These are phyloP conservation scores for Eleutherodactylus coqui DNA, from an alignment of 2,797 vertebrate species.

Conservation along the genomic window DNA sequence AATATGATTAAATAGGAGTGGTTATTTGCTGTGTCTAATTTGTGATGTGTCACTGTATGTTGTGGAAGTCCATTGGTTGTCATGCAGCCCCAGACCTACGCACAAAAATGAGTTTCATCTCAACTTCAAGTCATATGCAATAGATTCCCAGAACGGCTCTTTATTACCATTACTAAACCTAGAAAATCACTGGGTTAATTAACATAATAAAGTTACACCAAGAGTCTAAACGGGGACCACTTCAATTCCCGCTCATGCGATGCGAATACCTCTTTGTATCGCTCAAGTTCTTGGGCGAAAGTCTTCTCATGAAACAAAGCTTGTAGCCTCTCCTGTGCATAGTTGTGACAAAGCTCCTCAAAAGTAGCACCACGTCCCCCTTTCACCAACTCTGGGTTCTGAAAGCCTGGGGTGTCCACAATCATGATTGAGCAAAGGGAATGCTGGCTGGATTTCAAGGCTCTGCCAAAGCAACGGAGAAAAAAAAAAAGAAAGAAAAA, in stretches of 20 bases:
- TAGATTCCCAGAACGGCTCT: not conserved
- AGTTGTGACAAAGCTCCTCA: conserved; percentile 97
- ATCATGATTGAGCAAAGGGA: conserved; percentile 92
- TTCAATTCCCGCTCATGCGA: not conserved
- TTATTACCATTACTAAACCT: too few relatives aligned
- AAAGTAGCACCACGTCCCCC: conserved; percentile 89
- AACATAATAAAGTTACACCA: too few relatives aligned
- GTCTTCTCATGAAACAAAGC: conserved; percentile 92
- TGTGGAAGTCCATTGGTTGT: too few relatives aligned
- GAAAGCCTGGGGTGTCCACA: conserved; percentile 96
- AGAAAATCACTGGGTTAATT: not conserved
- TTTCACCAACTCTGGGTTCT: conserved; percentile 88
- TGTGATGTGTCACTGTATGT: not conserved
- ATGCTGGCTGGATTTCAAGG: conserved; percentile 95
- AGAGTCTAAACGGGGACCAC: not conserved
- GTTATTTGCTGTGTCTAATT: too few relatives aligned
- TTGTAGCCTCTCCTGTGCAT: conserved; percentile 94
- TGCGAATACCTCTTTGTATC: conserved; percentile 91
- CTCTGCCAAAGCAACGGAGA: conserved; percentile 76
- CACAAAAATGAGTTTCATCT: not conserved
- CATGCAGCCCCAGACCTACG: not conserved
- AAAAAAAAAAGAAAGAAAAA: not conserved
- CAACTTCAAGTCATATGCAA: not conserved
- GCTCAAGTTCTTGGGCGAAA: conserved; percentile 89
- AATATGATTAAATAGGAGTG: too few relatives aligned